phyloP scores from a whole-genome alignment of 2,797 vertebrate genomes.

The Molossus alvarezi region DNA sequence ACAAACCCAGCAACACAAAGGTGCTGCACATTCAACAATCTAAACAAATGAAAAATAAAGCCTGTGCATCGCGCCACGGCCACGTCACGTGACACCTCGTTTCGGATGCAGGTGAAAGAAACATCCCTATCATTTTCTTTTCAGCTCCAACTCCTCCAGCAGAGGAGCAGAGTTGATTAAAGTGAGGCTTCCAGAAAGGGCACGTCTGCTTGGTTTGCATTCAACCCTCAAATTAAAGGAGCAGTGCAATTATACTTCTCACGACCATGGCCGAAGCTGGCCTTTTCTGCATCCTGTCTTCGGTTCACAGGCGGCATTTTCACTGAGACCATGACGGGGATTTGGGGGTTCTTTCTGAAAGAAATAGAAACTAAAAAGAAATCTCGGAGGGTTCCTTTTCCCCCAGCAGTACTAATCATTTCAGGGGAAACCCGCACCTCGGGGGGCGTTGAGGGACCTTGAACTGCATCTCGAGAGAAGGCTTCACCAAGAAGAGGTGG shows the following conservation, averaged over 20 bases:
- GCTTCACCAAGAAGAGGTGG: neutral
- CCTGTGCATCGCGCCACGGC: constrained; percentile 14
- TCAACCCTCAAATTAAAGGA: constrained; percentile 83
- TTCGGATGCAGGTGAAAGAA: constrained; percentile 40
- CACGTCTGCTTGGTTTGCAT: constrained; percentile 83
- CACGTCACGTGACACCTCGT: neutral
- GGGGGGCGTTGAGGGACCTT: neutral
- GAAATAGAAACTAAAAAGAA: constrained; percentile 52
- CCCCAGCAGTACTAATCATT: neutral
- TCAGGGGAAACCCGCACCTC: neutral
- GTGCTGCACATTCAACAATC: neutral
- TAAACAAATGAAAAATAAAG: neutral
- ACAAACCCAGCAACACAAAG: neutral
- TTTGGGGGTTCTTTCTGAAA: constrained; percentile 29
- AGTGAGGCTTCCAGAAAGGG: constrained; percentile 81
- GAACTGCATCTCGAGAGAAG: neutral
- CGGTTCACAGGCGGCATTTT: constrained; percentile 59
- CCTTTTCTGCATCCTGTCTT: constrained; percentile 73
- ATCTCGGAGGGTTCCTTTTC: neutral
- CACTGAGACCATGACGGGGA: neutral
- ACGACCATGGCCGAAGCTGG: constrained; percentile 81
- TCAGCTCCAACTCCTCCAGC: constrained; percentile 59
- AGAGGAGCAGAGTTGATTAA: constrained; percentile 82
- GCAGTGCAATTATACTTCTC: constrained; percentile 83
- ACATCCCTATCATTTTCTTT: constrained; percentile 69